Base-by-base conservation (phyloP, 2,888 invertebrate species). In the Aproaerema taeniolella region DNA sequence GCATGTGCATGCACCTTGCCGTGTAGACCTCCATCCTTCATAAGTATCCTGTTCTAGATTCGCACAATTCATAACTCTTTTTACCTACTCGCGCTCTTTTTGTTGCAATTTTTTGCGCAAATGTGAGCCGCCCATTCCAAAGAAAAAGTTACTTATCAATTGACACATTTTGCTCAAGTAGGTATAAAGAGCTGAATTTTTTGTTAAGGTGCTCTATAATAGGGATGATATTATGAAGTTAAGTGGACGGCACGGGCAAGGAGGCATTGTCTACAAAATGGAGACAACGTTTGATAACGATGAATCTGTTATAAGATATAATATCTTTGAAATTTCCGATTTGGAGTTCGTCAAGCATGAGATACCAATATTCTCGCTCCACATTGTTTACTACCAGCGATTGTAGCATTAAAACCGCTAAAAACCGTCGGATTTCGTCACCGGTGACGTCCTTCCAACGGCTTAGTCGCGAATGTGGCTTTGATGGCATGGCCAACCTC, bases 301-400 rank as follows among this genome's bases (percentile, higher is more conserved):
- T n/a, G n/a, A 43, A 46, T 7, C 46, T 33, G 32, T 42, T 43
- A 29, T 38, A 43, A n/a, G 40, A 7, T 42, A 42, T 40, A 9
- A 39, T 31, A 1, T 34, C 14, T 1, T 10, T 26, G 15, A 39
- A 36, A 29, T 29, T 16, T 5, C 39, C 43, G n/a, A 43, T 37
- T 8, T n/a, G 9, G 2, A 43, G 29, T 29, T 29, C 29, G 10
- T 12, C 20, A 10, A 16, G 2, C 1, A 2, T 29, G 41, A 40
- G 36, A 45, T 45, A 41, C 45, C 45, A 42, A 13, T 42, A 46
- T 40, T 45, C 45, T 5, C 32, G 35, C 39, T 45, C 45, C 33
- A 45, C 42, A 35, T 37, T 3, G 17, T 45, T 30, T 16, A 41
- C 14, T 2, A 41, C 39, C 16, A 42, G 32, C 1, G 41, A 41